Evolutionary conservation across 2,797 vertebrate genomes (phyloP), one percentile per base, ranked within the genome.

Genomic region (Tokudaia tokunoshimensis): DNA sequence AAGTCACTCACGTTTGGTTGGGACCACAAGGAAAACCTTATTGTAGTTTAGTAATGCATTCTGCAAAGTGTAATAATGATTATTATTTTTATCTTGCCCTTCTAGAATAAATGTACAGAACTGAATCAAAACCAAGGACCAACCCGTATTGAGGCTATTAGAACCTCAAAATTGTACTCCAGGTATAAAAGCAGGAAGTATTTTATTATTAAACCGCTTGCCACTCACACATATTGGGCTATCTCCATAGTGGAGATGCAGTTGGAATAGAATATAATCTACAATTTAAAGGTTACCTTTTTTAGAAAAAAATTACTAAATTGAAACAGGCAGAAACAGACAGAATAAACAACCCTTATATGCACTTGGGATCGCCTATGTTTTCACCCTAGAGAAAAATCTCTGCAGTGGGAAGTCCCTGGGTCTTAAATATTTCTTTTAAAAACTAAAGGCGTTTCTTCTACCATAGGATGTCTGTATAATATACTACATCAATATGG

Each of bases 391-490:
- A 52, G 55, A 57, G 34, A 94, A 78, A 78, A 55, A 95, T 13
- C 4, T 74, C 79, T 92, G 11, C 15, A 93, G 37, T 75, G 24
- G 41, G 41, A 13, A 83, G 15, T 55, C 13, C 95, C 44, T 65
- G 67, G 85, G 75, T 83, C 1, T 20, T 50, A 55, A 75, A 76
- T 34, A 2, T 17, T 93, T 90, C n/a, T 82, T 95, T 93, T 57
- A 70, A 92, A 44, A 84, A 89, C 9, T 89, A 52, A 37, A 47
- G 17, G 90, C 57, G 41, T 50, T 88, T 97, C 7, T 96, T 88
- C 78, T 37, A 67, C 59, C n/a, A 61, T 8, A 15, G 70, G 52
- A 83, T n/a, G 47, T 72, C 55, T 95, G 31, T 22, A 65, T 84
- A 75, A 52, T 1, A 87, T 34, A 29, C 87, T 22, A 57, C 31